Evolutionary conservation across 1,140 invertebrate genomes (phyloP).

Genomic region (Heliconius melpomene): DNA sequence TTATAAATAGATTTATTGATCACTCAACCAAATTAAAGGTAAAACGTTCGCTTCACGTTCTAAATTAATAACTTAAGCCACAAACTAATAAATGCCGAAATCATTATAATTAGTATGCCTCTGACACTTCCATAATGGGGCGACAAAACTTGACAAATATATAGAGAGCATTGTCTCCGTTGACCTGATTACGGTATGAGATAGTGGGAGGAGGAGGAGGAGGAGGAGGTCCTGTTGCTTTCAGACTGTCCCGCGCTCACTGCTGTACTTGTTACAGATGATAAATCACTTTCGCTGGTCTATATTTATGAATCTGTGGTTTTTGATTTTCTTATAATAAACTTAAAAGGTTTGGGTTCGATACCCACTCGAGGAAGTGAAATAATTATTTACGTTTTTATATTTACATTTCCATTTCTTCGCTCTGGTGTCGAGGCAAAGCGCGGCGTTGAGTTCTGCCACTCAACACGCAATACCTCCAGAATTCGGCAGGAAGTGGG

Average conservation of each 20-base stretch:
- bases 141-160: constrained; percentile 60
- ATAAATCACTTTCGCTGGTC: not conserved
- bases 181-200: constrained; percentile 7
- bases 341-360: not conserved
- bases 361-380: too few species aligned
- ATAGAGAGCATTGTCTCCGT: constrained; percentile 17
- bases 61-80: not conserved
- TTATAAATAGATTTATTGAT: not conserved
- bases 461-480: too few species aligned
- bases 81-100: not conserved
- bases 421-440: too few species aligned
- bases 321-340: not conserved
- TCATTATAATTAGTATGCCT: constrained; percentile 35
- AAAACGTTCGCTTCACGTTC: not conserved
- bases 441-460: too few species aligned
- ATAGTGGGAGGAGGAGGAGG: not conserved
- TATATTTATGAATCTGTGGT: not conserved
- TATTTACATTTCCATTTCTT: too few species aligned
- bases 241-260: not conserved
- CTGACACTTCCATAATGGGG: constrained; percentile 54
- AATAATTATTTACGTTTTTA: too few species aligned
- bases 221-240: not conserved
- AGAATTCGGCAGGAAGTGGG: too few species aligned
- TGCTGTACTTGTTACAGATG: constrained; percentile 3
- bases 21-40: not conserved